These are phyloP conservation scores for Dendroctonus ponderosae DNA, from an alignment of 1,140 invertebrate species.

Conservation along the genomic window DNA sequence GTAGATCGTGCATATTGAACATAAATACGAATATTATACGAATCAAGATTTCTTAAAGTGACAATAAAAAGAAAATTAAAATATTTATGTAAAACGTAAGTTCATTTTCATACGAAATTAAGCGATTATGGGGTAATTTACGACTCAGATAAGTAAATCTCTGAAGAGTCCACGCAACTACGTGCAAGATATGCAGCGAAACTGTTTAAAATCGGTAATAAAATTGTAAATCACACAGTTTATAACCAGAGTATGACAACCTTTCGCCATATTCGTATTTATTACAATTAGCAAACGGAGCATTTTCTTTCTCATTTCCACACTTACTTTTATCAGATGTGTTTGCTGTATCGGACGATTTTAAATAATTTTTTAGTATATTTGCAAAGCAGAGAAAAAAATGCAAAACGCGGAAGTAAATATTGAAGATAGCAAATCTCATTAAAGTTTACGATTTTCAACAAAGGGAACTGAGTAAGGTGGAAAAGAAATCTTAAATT, in stretches of 20 bases:
- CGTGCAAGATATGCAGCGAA: slow-evolving; percentile 14
- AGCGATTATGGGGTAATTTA: slow-evolving; percentile 16
- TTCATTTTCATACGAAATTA: slow-evolving; percentile 17
- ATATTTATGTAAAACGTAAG: slow-evolving; percentile 14
- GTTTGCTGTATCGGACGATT: too few relatives aligned
- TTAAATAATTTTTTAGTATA: too few relatives aligned
- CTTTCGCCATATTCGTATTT: background rate
- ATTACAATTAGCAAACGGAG: background rate
- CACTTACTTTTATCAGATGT: background rate
- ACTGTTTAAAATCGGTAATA: slow-evolving; percentile 12
- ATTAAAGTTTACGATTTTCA: too few relatives aligned
- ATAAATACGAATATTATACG: slow-evolving; percentile 3
- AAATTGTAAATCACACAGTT: slow-evolving; percentile 12
- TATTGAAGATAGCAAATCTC: too few relatives aligned
- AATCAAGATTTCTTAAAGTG: slow-evolving; percentile 6
- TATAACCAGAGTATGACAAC: background rate
- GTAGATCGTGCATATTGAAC: slow-evolving; percentile 9
- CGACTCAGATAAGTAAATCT: slow-evolving; percentile 17
- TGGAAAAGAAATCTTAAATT: too few relatives aligned
- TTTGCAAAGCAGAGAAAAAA: too few relatives aligned
- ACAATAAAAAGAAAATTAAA: slow-evolving; percentile 13
- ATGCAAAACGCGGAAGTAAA: too few relatives aligned
- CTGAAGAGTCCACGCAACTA: slow-evolving; percentile 20
- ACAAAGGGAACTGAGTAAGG: too few relatives aligned
- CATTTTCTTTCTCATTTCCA: background rate